Conservation (phyloP, 2,113 vertebrate species). For the Synodontis membranacea region DNA sequence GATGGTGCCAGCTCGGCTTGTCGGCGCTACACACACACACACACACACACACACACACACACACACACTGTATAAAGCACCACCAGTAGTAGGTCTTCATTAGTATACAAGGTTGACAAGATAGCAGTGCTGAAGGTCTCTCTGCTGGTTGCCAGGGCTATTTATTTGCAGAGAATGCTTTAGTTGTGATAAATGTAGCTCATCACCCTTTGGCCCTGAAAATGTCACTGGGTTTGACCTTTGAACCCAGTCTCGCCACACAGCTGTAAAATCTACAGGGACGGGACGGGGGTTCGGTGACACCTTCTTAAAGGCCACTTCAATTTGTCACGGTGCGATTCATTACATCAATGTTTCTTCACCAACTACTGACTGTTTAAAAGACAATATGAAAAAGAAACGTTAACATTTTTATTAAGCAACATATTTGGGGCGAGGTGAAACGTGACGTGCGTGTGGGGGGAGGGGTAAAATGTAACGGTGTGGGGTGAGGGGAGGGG, state of each 20-base stretch:
- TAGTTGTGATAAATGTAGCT: constrained; percentile 73
- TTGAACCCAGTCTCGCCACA: constrained; percentile 41
- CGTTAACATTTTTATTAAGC: background rate
- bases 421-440: background rate
- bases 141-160: constrained; percentile 51
- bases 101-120: constrained; percentile 51
- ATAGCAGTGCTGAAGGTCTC: constrained; percentile 55
- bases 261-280: constrained; percentile 2
- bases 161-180: constrained; percentile 59
- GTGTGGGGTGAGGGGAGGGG: too few relatives aligned
- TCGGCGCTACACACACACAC: constrained; percentile 63
- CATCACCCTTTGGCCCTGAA: constrained; percentile 67
- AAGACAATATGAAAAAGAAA: background rate
- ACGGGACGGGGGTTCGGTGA: background rate
- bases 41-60: constrained; percentile 65
- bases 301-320: constrained; percentile 1
- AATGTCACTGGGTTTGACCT: constrained; percentile 66
- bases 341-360: background rate
- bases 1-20: constrained; percentile 64
- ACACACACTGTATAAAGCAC: constrained; percentile 61
- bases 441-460: background rate
- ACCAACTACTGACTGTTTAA: background rate
- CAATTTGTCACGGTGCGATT: background rate
- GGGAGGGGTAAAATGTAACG: too few relatives aligned
- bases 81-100: constrained; percentile 60